Conservation (phyloP, 2,797 vertebrate species). For the Neomorphus geoffroyi region DNA sequence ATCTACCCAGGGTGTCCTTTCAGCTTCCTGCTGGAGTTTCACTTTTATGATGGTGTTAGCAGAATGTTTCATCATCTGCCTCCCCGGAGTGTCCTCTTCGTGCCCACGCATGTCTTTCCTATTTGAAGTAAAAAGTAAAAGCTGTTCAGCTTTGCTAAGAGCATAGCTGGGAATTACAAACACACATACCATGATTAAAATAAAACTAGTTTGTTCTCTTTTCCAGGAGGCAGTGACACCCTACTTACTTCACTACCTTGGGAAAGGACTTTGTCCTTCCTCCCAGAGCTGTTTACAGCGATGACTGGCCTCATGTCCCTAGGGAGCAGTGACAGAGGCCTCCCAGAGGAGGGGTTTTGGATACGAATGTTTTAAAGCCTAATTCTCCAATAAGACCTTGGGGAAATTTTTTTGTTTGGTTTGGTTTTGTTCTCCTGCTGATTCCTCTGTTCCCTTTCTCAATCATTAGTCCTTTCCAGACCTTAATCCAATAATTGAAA, state of each 20-base stretch:
- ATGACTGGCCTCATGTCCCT: no score
- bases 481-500: neutral
- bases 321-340: neutral
- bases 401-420: neutral
- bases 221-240: neutral
- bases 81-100: neutral
- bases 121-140: slow-evolving; percentile 2
- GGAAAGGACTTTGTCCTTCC: neutral
- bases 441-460: neutral
- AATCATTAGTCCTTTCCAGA: neutral
- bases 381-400: neutral
- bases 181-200: neutral
- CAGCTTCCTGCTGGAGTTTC: neutral
- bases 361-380: neutral
- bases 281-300: neutral
- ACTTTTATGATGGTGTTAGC: neutral
- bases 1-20: neutral
- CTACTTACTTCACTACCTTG: accelerated
- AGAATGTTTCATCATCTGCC: neutral
- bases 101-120: neutral
- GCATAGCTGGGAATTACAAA: neutral
- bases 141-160: neutral
- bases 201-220: neutral
- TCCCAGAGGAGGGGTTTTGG: neutral
- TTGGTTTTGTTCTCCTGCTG: neutral